Evolutionary conservation across 2,888 invertebrate species (phyloP).

Genomic region (Netelia fuscicornis): DNA sequence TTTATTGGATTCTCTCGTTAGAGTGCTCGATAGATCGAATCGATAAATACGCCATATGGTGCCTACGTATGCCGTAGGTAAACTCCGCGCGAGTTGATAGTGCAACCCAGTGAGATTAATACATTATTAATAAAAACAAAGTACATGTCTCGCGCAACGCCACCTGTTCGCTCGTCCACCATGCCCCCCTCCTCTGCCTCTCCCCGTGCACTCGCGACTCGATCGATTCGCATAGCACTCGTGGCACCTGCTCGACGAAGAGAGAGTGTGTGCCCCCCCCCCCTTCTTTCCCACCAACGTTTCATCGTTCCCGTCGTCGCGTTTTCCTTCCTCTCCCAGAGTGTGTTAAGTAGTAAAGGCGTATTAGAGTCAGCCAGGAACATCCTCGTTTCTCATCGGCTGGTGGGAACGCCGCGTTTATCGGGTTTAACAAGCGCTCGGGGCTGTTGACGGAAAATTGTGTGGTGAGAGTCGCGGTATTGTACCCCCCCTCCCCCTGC

Average conservation of each 20-base stretch:
- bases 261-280: not conserved
- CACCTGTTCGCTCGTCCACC: slow-evolving; percentile 56
- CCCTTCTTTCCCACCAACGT: not conserved
- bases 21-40: slow-evolving; percentile 1
- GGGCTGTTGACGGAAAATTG: slow-evolving; percentile 10
- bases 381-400: not conserved
- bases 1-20: not conserved
- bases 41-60: slow-evolving; percentile 5
- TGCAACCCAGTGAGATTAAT: slow-evolving; percentile 11
- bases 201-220: no score
- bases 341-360: not conserved
- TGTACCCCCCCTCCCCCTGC: not conserved
- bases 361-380: not conserved
- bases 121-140: slow-evolving; percentile 57
- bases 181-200: not conserved
- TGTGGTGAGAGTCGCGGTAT: slow-evolving; percentile 27
- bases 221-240: slow-evolving; percentile 33
- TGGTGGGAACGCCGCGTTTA: slow-evolving; percentile 9
- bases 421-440: slow-evolving; percentile 5
- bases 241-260: slow-evolving; percentile 28
- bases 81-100: not conserved
- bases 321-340: not conserved
- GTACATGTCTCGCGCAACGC: slow-evolving; percentile 35
- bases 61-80: not conserved
- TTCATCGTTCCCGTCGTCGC: not conserved